Evolutionary conservation across 2,888 invertebrate genomes (phyloP), one percentile per base, ranked within the genome.

Genomic region (Ichneumoninae sp.): DNA sequence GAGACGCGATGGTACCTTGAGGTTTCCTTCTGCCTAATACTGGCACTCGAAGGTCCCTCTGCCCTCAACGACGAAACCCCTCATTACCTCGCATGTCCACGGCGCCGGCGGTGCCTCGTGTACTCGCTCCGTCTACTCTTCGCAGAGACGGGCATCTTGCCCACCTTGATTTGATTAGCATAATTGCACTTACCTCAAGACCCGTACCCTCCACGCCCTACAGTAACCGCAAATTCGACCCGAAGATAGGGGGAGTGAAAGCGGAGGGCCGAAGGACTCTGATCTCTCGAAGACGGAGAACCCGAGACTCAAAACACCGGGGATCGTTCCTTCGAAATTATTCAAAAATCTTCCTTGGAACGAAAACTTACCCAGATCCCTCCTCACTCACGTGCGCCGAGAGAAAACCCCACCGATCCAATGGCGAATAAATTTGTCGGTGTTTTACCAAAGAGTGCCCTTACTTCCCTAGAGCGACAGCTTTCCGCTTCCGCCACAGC

Each of bases 131-230:
- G 40, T 36, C 22, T 65, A 54, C 66, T 71, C 78, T 16, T 70
- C 52, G 66, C 33, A 57, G 72, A 62, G 77, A 10, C 80, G 85
- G 89, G 87, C 89, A 88, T 90, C 89, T 91, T 90, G 88, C 90
- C 89, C 90, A 89, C 89, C 89, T 91, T 92, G 90, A 92, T 92
- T 92, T 91, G 89, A 92, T 92, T 92, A 91, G 89, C 90, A 90
- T 91, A 92, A 92, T 92, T 92, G 90, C 91, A 91, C 90, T 92
- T 89, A 90, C 90, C 87, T 82, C 80, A 84, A 80, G 86, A 84
- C 30, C 75, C 66, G 71, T 60, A 68, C 69, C 60, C 50, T 36
- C 50, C 84, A 75, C 82, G 89, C 60, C 75, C 74, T 78, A 62
- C 72, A 33, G 66, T 80, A 50, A 80, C 86, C 89, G 66, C 89